Base-by-base conservation (phyloP, 2,797 vertebrate species). In the Dipus sagitta region DNA sequence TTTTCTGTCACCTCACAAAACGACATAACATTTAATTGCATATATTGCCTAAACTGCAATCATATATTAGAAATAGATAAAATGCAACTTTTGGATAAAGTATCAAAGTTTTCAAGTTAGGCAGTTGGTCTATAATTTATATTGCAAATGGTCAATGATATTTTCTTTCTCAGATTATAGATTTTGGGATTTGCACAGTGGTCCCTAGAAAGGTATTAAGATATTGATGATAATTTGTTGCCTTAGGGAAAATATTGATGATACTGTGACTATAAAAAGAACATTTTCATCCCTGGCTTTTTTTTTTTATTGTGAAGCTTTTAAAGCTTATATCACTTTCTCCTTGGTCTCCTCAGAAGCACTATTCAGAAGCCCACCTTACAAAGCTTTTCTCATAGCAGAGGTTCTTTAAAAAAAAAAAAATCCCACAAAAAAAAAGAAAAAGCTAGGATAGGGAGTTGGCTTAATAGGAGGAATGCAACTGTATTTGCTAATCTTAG, bases 211-310 rank as follows among this genome's bases (percentile, higher is more conserved):
- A 91, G 32, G 12, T 79, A 74, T 94, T 86, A 91, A 94, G 76
- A 75, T 92, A 26, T 85, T 88, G 65, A 75, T 93, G 82, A 85
- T 94, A 80, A 89, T 96, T 96, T 96, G 47, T 92, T 95, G 80
- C 72, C 86, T 93, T 82, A 54, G 77, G 88, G 13, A 90, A 95
- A 95, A 91, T 89, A 92, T 71, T 92, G 77, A 89, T 96, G 94
- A 77, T 85, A 23, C 62, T 86, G 23, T 90, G 24, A 47, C 64
- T 91, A 84, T 21, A 78, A 84, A 94, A 92, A 72, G 58, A 67
- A 54, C 30, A 24, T 75, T 93, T 96, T 96, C 85, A 67, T 92
- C 75, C 42, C 86, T 60, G 58, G 34, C 47, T 90, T 64, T 88
- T 18, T 88, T 93, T 30, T 81, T 47, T 70, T 84, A 54, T 54